Conservation (phyloP, 2,113 vertebrate species). For the Onychorhynchus coronatus region DNA sequence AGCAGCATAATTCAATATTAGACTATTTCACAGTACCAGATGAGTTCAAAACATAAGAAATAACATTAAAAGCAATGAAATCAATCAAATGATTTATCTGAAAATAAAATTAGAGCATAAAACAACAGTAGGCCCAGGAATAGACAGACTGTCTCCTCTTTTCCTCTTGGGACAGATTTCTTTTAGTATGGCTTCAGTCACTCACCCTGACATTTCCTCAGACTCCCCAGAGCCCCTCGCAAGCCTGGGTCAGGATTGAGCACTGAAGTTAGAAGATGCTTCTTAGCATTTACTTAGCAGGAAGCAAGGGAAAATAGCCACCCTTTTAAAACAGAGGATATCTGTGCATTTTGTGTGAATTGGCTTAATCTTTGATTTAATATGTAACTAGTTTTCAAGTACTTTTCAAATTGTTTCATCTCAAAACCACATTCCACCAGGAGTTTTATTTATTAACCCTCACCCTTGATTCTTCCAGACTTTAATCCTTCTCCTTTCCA, state of each 20-base stretch:
- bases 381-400: neutral
- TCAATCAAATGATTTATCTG: conserved; percentile 49
- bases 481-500: neutral
- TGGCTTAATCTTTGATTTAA: neutral
- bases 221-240: neutral
- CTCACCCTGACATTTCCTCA: conserved; percentile 1
- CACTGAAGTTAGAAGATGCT: neutral
- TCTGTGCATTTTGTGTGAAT: neutral
- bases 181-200: conserved; percentile 29
- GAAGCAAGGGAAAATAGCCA: neutral
- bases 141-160: conserved; percentile 38
- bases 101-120: conserved; percentile 50
- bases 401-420: neutral
- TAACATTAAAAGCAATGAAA: conserved; percentile 45
- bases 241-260: neutral
- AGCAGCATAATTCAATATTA: conserved; percentile 18
- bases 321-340: neutral
- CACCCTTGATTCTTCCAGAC: neutral
- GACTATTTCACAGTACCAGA: neutral
- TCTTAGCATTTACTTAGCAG: neutral
- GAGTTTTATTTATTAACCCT: neutral
- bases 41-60: conserved; percentile 44
- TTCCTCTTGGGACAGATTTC: conserved; percentile 22
- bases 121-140: conserved; percentile 11
- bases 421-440: neutral